Evolutionary conservation across 2,113 vertebrate species (phyloP), one percentile per base, ranked within the genome.

Genomic region (Thalassoma bifasciatum): DNA sequence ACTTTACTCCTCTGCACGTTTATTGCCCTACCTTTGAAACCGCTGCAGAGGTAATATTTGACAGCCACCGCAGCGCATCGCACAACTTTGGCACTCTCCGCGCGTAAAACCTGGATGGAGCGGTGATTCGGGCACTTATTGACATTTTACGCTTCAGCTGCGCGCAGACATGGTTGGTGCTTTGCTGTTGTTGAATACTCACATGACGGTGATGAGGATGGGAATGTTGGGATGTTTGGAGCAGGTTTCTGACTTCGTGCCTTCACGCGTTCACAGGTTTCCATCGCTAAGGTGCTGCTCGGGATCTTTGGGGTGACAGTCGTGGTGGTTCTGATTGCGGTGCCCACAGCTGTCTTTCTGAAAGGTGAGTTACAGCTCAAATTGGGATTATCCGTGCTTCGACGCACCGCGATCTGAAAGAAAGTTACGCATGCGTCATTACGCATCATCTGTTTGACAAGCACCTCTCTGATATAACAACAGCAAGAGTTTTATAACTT

Each of bases 21-120:
- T 89, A 92, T 81, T 72, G 81, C 71, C 51, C 54, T 86, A 88
- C 86, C 88, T 92, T 93, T 92, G 90, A 86, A 87, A 87, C 80
- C 76, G 62, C 37, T 17, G 19, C 44, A 30, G 71, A 82, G 92
- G 68, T 92, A 94, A 93, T 93, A 75, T 90, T 92, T 93, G 92
- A 93, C 93, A 34, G 72, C 57, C 26, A 47, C 30, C 57, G 64
- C 22, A 1, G 40, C 6, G 74, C n/a, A 10, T 7, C 7, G 9
- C 44, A 66, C 42, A 81, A 70, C 79, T 73, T 54, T 2, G 9
- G 36, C 56, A 61, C 36, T 10, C 12, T 50, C 50, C 34, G 40
- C n/a, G 56, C 38, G 34, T 24, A 37, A n/a, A 9, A 62, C 50
- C 21, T 73, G 47, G 37, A 61, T 56, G 61, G 54, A 50, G 61